Conservation (phyloP, 2,888 invertebrate species). For the Clitarchus hookeri region DNA sequence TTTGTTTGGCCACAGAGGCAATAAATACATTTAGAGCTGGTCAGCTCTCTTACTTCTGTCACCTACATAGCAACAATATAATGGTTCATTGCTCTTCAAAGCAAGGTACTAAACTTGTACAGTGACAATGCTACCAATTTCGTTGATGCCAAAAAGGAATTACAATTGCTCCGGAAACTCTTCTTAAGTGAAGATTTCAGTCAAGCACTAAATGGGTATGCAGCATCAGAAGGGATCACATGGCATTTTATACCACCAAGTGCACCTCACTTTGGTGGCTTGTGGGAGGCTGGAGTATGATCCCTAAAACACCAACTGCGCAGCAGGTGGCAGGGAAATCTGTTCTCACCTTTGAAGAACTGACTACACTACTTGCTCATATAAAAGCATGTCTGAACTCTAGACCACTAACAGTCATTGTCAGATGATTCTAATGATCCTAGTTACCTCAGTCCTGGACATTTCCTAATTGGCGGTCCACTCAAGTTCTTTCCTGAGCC, state of each 20-base stretch:
- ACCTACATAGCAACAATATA: not conserved
- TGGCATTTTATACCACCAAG: slow-evolving; percentile 45
- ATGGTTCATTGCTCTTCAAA: not conserved
- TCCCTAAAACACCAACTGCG: not conserved
- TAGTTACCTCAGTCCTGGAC: slow-evolving; percentile 47
- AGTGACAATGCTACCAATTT: slow-evolving; percentile 18
- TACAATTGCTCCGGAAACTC: not conserved
- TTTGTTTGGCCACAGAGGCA: slow-evolving; percentile 5
- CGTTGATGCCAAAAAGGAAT: not conserved
- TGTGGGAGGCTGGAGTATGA: slow-evolving; percentile 45
- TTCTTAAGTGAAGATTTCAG: not conserved
- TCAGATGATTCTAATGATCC: slow-evolving; percentile 39
- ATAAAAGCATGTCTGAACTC: not conserved
- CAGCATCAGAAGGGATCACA: slow-evolving; percentile 24
- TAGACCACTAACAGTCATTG: not conserved
- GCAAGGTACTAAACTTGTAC: not conserved
- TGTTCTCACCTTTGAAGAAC: not conserved
- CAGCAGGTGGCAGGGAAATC: not conserved
- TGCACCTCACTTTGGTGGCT: slow-evolving; percentile 43
- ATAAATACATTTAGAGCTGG: slow-evolving; percentile 10
- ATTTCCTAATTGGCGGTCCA: slow-evolving; percentile 48
- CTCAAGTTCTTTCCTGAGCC: slow-evolving; percentile 45
- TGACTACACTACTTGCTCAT: not conserved
- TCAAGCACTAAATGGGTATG: not conserved
- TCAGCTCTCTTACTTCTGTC: not conserved